Evolutionary conservation across 2,888 invertebrate species (phyloP), one percentile per base, ranked within the genome.

Genomic region (Dorcus parallelipipedus): DNA sequence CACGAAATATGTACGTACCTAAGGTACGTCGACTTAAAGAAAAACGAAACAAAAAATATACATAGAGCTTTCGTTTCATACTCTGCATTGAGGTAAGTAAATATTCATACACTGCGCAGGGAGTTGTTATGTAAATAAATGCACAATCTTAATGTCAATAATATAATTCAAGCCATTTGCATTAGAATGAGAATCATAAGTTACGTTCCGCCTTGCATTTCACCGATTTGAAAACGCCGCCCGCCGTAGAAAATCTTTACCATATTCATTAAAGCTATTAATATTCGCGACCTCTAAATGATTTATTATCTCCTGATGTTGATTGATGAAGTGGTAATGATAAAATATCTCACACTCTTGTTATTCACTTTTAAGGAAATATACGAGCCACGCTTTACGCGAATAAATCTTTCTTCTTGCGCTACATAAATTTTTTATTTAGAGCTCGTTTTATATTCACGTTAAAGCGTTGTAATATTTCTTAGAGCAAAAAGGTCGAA

Each of bases 61-160:
- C 14, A 33, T 33, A 33, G 59, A 59, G 59, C 56, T 61, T 61
- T 61, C 26, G 26, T 7, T 33, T 4, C 26, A 33, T 33, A 14
- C 14, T 6, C 26, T 61, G 59, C 49, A 52, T 38, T 42, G 42
- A 17, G 52, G 54, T 60, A 60, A 51, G 56, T 49, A 52, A 52
- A 59, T 62, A 61, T 53, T 52, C 54, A 50, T 62, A 63, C 55
- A 61, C 56, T 59, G 63, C 63, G 62, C 58, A 54, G 59, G 60
- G 62, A 61, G 65, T 69, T 71, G 70, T 66, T 72, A 72, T 71
- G 71, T 67, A 70, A 72, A 71, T 73, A 71, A 69, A 72, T 70
- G 71, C 71, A 70, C 67, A 70, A 71, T 73, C 71, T 70, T 71
- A 72, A 73, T 71, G 71, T 72, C 72, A 72, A 72, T 72, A 69